Evolutionary conservation across 2,888 invertebrate species (phyloP), one percentile per base, ranked within the genome.

Genomic region (Sinelater perroti): DNA sequence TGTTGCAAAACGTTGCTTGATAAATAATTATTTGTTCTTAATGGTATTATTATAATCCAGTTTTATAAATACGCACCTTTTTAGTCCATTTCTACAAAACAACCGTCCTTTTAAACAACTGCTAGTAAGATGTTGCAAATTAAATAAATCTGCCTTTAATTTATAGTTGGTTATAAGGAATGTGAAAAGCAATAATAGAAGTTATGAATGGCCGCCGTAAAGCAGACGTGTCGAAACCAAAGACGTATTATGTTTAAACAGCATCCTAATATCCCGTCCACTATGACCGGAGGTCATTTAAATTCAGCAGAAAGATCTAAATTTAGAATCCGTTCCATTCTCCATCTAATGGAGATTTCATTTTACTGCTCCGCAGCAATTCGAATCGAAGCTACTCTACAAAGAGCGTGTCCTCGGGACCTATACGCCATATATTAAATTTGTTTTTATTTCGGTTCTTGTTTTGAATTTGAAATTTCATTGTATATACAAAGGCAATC

Each of bases 181-280:
- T n/a, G n/a, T n/a, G n/a, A n/a, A n/a, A n/a, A n/a, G n/a, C n/a
- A n/a, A n/a, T n/a, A n/a, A n/a, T n/a, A n/a, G n/a, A n/a, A n/a
- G n/a, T n/a, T n/a, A 11, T 26, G 8, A 24, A 50, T 50, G 36
- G 17, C 28, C 28, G 40, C 40, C 40, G 50, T 30, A 50, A 38
- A 50, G 36, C 17, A 16, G 36, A n/a, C 24, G 2, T 26, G 26
- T 20, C 30, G 18, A 13, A 40, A 51, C 42, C 31, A 40, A 51
- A 18, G 50, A 30, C 14, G 17, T 51, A 40, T 40, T 51, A 30
- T 40, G 50, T 40, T 51, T 40, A 40, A 51, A 40, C 30, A 28
- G 50, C 40, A n/a, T 16, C 28, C 30, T 51, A 40, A 40, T 51
- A 51, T 51, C 50, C 40, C 42, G 50, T 51, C 40, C 40, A 40